phyloP scores from a whole-genome alignment of 2,113 vertebrate species.

The Mandrillus leucophaeus region DNA sequence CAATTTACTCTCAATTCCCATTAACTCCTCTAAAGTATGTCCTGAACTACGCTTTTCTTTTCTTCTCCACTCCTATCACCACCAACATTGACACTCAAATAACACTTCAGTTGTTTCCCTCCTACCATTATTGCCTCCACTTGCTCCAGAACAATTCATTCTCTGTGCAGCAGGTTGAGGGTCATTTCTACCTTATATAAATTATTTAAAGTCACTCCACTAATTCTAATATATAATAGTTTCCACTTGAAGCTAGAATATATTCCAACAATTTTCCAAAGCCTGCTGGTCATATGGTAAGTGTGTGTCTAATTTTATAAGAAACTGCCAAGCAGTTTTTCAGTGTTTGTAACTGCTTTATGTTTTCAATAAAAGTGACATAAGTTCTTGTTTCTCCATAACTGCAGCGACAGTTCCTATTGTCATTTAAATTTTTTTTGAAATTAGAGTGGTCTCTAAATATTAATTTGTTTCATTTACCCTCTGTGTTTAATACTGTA shows the following conservation, averaged over 20 bases:
- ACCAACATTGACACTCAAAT: no score
- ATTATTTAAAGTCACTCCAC: neutral
- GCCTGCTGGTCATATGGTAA: neutral
- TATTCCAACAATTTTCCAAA: neutral
- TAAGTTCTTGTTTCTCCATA: neutral
- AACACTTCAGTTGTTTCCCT: neutral
- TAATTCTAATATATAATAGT: no score
- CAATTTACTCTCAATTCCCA: neutral
- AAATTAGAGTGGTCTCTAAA: neutral
- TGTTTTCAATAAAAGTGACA: neutral
- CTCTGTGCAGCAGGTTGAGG: neutral
- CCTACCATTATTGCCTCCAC: neutral
- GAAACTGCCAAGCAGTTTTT: neutral
- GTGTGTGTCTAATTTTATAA: neutral
- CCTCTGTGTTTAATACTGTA: no score
- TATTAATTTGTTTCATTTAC: neutral
- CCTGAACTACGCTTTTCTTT: neutral
- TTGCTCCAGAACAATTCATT: neutral
- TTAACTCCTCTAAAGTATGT: neutral
- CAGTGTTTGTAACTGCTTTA: neutral
- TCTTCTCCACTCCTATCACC: neutral
- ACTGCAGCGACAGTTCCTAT: neutral
- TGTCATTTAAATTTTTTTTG: neutral
- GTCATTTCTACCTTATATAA: neutral
- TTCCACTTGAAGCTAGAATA: neutral